Percentiles rank a stretch among this genome's conserved stretches.
Evolutionary conservation across 2,888 invertebrate species (phyloP).

Genomic region (Thecocarcelia acutangulata): DNA sequence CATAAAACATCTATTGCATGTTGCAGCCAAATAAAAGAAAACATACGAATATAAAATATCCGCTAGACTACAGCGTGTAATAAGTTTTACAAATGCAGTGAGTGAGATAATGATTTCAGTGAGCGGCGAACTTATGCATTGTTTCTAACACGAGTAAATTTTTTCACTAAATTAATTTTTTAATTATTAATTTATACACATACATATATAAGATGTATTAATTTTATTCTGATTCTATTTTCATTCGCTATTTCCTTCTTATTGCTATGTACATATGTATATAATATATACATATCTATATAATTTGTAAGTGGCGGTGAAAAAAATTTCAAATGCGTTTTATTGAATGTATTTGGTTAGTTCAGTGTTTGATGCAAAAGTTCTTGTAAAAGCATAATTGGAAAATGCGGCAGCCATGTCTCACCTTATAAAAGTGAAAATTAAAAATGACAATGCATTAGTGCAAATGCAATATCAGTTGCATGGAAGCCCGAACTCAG

Average conservation of each 20-base stretch:
- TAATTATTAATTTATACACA: slow-evolving; percentile 10
- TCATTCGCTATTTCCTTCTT: too few relatives aligned
- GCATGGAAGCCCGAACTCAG: too few relatives aligned
- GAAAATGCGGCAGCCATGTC: too few relatives aligned
- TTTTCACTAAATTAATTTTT: slow-evolving; percentile 1
- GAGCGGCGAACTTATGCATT: slow-evolving; percentile 9
- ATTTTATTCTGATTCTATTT: background rate
- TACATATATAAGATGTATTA: background rate
- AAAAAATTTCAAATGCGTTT: slow-evolving; percentile 2
- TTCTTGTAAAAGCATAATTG: too few relatives aligned
- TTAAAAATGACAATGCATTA: too few relatives aligned
- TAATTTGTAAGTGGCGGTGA: background rate
- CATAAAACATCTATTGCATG: slow-evolving; percentile 36
- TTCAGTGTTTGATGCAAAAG: too few relatives aligned
- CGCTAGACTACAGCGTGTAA: background rate
- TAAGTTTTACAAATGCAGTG: background rate
- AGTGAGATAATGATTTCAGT: background rate
- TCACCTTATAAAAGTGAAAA: too few relatives aligned
- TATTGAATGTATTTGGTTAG: too few relatives aligned
- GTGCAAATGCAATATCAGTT: too few relatives aligned
- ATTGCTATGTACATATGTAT: too few relatives aligned
- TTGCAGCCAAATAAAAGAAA: slow-evolving; percentile 13
- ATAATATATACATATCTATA: too few relatives aligned
- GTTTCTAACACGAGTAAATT: slow-evolving; percentile 8
- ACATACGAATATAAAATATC: background rate